phyloP scores from a whole-genome alignment of 1,140 invertebrate species.

The Condylostylus longicornis region DNA sequence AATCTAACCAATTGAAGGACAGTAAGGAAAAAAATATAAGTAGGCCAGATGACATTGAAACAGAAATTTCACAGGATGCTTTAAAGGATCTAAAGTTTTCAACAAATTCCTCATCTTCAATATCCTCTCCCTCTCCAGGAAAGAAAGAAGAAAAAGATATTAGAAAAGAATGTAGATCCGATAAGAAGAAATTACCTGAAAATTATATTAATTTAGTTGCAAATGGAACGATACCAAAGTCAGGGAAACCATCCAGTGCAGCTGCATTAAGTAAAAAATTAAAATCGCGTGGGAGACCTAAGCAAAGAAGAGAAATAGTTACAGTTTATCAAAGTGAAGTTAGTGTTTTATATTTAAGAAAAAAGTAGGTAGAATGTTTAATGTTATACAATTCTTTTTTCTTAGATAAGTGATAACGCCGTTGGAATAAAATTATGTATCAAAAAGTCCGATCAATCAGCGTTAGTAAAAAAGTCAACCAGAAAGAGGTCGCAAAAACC shows the following conservation, averaged over 20 bases:
- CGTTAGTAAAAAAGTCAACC: conserved; percentile 13
- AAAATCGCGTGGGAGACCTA: conserved; percentile 17
- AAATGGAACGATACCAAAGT: conserved; percentile 27
- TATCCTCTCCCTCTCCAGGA: no score
- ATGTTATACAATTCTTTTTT: conserved; percentile 12
- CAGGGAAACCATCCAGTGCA: conserved; percentile 23
- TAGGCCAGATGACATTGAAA: no score
- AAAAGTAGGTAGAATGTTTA: neutral
- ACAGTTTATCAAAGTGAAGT: conserved; percentile 30
- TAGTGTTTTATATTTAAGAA: conserved; percentile 1
- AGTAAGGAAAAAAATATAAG: no score
- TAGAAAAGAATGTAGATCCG: no score
- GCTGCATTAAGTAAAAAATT: conserved; percentile 19
- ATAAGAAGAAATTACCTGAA: no score
- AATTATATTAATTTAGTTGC: conserved; percentile 12
- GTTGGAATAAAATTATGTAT: conserved; percentile 48
- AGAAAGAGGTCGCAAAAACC: conserved; percentile 35
- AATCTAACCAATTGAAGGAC: no score
- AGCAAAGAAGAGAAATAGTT: conserved; percentile 22
- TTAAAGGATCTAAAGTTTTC: no score
- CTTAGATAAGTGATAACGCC: conserved; percentile 43
- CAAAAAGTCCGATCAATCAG: conserved; percentile 37
- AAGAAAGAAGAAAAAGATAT: no score
- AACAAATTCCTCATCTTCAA: no score
- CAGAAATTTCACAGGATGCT: no score